Percentiles rank a stretch among this genome's conserved stretches.
Evolutionary conservation across 1,140 invertebrate genomes (phyloP).

Genomic region (Ceratina calcarata): DNA sequence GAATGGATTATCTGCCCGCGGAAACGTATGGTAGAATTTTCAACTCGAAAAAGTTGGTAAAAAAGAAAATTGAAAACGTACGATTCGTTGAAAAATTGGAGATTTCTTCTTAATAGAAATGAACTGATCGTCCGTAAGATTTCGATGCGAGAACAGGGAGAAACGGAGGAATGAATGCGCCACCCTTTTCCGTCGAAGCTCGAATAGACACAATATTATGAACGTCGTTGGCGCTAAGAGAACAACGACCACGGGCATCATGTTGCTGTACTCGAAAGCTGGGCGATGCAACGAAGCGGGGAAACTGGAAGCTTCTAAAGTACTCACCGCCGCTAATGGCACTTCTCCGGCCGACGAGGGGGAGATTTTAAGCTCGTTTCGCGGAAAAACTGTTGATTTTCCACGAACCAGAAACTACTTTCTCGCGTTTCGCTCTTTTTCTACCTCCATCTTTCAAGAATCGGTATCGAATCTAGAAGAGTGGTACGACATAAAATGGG

Average conservation of each 20-base stretch:
- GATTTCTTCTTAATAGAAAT: not conserved
- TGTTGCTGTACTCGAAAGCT: constrained; percentile 58
- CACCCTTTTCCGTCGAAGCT: not conserved
- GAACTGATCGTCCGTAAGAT: not conserved
- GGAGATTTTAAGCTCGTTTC: constrained; percentile 70
- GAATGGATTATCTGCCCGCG: constrained; percentile 18
- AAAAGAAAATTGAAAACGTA: not conserved
- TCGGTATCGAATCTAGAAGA: constrained; percentile 3
- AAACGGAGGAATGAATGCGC: not conserved
- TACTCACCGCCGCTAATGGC: constrained; percentile 69
- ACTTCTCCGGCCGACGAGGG: constrained; percentile 65
- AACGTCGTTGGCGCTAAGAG: constrained; percentile 59
- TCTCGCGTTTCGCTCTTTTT: not conserved
- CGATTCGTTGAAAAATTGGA: not conserved
- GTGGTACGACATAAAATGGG: not conserved
- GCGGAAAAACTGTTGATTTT: constrained; percentile 76
- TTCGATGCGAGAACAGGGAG: not conserved
- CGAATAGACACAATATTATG: constrained; percentile 59
- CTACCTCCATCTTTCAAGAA: not conserved
- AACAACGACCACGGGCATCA: constrained; percentile 48
- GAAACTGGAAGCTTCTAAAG: constrained; percentile 71
- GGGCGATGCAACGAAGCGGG: constrained; percentile 48
- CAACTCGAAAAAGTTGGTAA: not conserved
- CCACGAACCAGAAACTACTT: constrained; percentile 56
- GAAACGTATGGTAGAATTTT: not conserved